Conservation (phyloP, 2,888 invertebrate species). For the Vannuccia rotundouncinata region DNA sequence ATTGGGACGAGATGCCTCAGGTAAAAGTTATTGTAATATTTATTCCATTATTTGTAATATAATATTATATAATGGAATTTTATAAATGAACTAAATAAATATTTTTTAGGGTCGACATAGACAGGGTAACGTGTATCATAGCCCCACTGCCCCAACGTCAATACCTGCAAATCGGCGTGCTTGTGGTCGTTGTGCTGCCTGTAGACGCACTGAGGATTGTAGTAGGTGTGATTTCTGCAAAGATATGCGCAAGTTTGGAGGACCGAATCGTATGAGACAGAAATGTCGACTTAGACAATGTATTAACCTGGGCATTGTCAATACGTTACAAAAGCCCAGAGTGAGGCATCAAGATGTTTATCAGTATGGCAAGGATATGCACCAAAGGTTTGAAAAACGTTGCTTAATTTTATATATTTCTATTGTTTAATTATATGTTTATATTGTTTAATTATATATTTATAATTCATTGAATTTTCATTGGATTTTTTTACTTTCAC, state of each 20-base stretch:
- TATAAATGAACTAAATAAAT: no score
- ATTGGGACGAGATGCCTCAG: not conserved
- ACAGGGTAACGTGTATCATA: no score
- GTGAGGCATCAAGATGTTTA: not conserved
- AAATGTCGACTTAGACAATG: conserved; percentile 57
- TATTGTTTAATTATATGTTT: no score
- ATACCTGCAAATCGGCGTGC: not conserved
- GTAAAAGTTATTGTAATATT: no score
- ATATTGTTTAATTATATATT: no score
- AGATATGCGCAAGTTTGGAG: conserved; percentile 61
- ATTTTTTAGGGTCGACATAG: no score
- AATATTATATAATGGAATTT: no score
- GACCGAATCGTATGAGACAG: conserved; percentile 58
- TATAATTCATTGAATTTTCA: no score
- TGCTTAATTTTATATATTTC: not conserved
- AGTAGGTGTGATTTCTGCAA: conserved; percentile 64
- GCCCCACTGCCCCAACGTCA: no score
- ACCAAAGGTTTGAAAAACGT: not conserved
- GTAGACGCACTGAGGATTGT: conserved; percentile 66
- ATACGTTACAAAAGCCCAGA: not conserved
- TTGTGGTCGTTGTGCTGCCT: conserved; percentile 72
- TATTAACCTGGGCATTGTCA: conserved; percentile 46
- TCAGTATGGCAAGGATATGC: not conserved
- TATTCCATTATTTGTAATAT: no score
- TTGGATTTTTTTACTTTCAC: no score